Conservation (phyloP, 2,113 vertebrate genomes). For the Ptilorrhoa leucosticta region DNA sequence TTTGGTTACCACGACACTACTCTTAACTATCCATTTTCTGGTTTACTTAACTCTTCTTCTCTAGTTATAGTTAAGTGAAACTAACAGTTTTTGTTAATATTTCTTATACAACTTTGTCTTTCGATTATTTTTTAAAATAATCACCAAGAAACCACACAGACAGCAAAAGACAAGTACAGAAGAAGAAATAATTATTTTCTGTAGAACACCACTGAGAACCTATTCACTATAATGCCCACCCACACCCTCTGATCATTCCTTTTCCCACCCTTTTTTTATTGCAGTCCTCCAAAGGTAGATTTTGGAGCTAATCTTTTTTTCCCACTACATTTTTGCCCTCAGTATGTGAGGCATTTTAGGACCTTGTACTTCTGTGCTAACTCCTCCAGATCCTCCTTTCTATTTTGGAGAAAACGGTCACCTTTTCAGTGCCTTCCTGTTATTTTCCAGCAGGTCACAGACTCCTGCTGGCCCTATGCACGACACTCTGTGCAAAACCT, state of each 20-base stretch:
- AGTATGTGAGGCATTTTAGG: neutral
- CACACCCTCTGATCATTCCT: neutral
- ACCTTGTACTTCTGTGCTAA: neutral
- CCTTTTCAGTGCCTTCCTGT: neutral
- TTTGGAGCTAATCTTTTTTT: neutral
- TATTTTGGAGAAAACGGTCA: neutral
- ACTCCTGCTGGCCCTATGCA: neutral
- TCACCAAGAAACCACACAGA: neutral
- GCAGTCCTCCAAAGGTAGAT: neutral
- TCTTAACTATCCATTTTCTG: constrained; percentile 37
- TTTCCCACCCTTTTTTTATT: neutral
- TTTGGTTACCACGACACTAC: constrained; percentile 29
- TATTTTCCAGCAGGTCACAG: neutral
- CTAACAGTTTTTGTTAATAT: neutral
- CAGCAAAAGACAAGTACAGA: neutral
- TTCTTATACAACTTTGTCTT: neutral
- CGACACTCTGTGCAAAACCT: neutral
- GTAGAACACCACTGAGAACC: neutral
- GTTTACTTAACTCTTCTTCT: constrained; percentile 30
- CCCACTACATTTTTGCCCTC: neutral
- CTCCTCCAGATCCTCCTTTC: neutral
- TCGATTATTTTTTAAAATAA: neutral
- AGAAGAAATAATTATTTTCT: neutral
- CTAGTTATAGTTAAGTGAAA: neutral
- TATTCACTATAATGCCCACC: neutral